Percentiles rank a stretch among this genome's conserved stretches.
phyloP scores from a whole-genome alignment of 2,113 vertebrate species.

The Probosciger aterrimus region DNA sequence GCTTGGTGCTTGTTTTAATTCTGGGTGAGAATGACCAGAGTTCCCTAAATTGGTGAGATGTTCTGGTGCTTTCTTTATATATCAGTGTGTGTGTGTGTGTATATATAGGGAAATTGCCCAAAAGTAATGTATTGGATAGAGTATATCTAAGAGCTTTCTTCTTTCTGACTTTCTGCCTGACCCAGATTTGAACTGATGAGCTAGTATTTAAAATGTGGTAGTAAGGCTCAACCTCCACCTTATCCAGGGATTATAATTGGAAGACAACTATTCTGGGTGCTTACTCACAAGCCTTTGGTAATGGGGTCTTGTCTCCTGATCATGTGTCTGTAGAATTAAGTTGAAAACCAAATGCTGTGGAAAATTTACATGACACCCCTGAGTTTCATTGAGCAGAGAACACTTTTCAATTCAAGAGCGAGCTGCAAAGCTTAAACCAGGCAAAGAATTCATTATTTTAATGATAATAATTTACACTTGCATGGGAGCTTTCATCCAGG shows the following conservation, averaged over 20 bases:
- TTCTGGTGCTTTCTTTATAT: neutral
- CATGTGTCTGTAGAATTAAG: neutral
- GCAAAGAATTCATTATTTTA: constrained; percentile 52
- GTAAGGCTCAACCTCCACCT: neutral
- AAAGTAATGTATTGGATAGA: neutral
- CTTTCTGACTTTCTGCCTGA: neutral
- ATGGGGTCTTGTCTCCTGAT: neutral
- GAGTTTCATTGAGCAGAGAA: constrained; percentile 21
- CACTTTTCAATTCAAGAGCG: neutral
- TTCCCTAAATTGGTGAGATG: neutral
- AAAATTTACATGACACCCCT: neutral
- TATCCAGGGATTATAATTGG: rapidly evolving
- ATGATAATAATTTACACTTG: constrained; percentile 65
- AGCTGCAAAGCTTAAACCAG: constrained; percentile 11
- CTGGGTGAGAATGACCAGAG: neutral
- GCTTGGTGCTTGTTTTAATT: neutral
- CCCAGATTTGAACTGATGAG: neutral
- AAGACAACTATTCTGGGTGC: neutral
- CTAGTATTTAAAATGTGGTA: neutral
- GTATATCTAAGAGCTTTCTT: neutral
- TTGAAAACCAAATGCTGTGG: neutral
- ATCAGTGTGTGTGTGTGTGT: neutral
- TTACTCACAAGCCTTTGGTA: neutral
- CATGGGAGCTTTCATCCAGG: constrained; percentile 54
- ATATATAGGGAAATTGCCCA: neutral